Conservation (phyloP, 2,113 vertebrate genomes). For the Pteruthius melanotis region DNA sequence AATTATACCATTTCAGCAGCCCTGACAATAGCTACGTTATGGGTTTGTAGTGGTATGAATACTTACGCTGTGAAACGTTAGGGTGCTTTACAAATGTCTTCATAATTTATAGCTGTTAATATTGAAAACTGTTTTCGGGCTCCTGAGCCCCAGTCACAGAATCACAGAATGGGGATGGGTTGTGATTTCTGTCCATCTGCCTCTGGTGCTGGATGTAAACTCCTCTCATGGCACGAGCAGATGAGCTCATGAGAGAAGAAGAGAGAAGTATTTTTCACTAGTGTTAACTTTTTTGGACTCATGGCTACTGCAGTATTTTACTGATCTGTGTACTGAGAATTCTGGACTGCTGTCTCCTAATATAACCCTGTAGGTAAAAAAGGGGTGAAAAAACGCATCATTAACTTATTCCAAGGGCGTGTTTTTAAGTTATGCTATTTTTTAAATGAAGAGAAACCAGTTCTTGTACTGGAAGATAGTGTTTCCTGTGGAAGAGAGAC, state of each 20-base stretch:
- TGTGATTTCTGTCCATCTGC: background rate
- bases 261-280: background rate
- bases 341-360: background rate
- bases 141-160: background rate
- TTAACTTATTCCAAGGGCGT: background rate
- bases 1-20: background rate
- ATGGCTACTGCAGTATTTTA: background rate
- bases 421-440: background rate
- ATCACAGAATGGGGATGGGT: no score
- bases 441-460: background rate
- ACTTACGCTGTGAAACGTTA: background rate
- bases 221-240: background rate
- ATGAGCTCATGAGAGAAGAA: no score
- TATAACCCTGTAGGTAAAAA: background rate
- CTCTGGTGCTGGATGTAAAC: background rate
- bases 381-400: rapidly evolving
- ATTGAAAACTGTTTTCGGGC: background rate
- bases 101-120: background rate
- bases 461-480: background rate
- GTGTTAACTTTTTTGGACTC: background rate
- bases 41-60: background rate
- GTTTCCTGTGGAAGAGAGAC: background rate
- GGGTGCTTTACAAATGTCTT: background rate
- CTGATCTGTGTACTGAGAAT: background rate
- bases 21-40: background rate